phyloP scores from a whole-genome alignment of 2,888 invertebrate species.

The Parnassius smintheus region DNA sequence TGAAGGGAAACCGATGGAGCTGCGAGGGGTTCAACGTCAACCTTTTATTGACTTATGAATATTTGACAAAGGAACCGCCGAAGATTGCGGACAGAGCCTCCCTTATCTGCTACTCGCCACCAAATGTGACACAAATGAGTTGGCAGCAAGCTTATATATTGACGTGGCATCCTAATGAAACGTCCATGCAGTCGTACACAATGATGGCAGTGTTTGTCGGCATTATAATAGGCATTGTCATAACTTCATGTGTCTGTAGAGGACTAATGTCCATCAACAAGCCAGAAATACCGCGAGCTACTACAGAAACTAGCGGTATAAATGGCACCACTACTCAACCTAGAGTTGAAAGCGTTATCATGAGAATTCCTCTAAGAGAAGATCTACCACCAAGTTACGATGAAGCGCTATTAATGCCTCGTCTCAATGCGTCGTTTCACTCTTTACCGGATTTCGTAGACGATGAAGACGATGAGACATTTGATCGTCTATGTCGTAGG shows the following conservation, averaged over 20 bases:
- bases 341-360: constrained; percentile 54
- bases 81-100: constrained; percentile 67
- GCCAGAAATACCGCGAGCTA: constrained; percentile 49
- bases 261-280: constrained; percentile 70
- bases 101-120: constrained; percentile 85
- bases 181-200: constrained; percentile 71
- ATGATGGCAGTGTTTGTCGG: constrained; percentile 78
- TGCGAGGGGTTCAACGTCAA: constrained; percentile 84
- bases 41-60: constrained; percentile 82
- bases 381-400: constrained; percentile 86
- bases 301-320: constrained; percentile 65
- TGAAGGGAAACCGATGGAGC: constrained; percentile 89
- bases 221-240: constrained; percentile 75
- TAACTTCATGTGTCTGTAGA: constrained; percentile 81
- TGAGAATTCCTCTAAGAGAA: constrained; percentile 60
- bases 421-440: constrained; percentile 83
- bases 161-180: constrained; percentile 80
- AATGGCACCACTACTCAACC: constrained; percentile 49
- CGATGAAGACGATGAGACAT: constrained; percentile 47
- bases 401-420: constrained; percentile 88
- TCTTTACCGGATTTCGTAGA: constrained; percentile 76
- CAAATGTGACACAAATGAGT: constrained; percentile 82
- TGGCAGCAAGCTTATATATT: constrained; percentile 86
- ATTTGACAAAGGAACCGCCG: constrained; percentile 77
- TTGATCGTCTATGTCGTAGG: constrained; percentile 48